These are phyloP conservation scores for Ceratosolen solmsi DNA, from an alignment of 1,140 invertebrate genomes.

Conservation along the genomic window DNA sequence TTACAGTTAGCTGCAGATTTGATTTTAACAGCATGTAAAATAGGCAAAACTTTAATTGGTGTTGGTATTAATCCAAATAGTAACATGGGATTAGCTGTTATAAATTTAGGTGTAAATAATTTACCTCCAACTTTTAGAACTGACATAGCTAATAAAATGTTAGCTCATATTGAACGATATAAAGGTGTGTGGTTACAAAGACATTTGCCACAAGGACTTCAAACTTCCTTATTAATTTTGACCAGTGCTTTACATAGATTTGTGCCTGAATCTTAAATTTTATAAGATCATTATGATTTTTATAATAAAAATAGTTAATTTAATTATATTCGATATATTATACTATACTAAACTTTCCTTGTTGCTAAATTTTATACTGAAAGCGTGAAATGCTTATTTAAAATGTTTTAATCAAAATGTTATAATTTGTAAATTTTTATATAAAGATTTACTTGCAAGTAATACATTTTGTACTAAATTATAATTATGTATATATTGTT, in stretches of 20 bases:
- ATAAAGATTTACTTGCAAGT: no score
- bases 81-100: slow-evolving; percentile 77
- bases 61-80: slow-evolving; percentile 78
- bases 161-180: slow-evolving; percentile 77
- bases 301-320: not conserved
- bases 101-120: slow-evolving; percentile 79
- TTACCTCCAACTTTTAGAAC: slow-evolving; percentile 78
- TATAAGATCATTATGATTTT: slow-evolving; percentile 22
- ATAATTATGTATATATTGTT: no score
- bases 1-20: slow-evolving; percentile 77
- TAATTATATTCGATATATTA: not conserved
- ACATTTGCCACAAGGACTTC: slow-evolving; percentile 75
- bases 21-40: slow-evolving; percentile 78
- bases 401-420: no score
- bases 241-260: slow-evolving; percentile 75
- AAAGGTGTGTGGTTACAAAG: slow-evolving; percentile 76
- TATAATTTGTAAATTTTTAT: no score
- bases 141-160: slow-evolving; percentile 79
- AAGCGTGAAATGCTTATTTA: no score
- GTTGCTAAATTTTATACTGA: no score
- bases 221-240: slow-evolving; percentile 74
- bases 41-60: slow-evolving; percentile 76
- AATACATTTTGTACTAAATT: no score
- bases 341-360: no score
- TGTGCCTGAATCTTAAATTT: slow-evolving; percentile 72